These are phyloP conservation scores for Xyliphius kryptos DNA, from an alignment of 2,113 vertebrate species.

Conservation along the genomic window DNA sequence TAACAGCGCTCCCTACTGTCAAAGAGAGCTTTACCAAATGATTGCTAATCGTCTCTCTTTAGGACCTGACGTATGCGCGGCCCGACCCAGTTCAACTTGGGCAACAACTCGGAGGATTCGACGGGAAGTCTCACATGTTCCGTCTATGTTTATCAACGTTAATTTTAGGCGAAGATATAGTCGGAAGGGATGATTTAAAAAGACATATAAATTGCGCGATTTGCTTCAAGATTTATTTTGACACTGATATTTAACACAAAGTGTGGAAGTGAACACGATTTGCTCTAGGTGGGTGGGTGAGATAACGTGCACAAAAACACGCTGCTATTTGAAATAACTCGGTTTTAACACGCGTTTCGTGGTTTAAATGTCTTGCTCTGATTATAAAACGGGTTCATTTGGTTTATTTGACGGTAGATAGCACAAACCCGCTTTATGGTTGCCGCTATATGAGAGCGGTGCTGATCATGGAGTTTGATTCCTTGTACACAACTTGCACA, in stretches of 20 bases:
- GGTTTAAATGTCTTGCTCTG: too few species aligned
- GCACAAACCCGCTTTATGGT: too few species aligned
- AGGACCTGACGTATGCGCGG: conserved; percentile 21
- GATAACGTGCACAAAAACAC: conserved; percentile 26
- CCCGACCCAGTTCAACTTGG: conserved; percentile 33
- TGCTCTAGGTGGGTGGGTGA: conserved; percentile 37
- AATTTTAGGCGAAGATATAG: conserved; percentile 34
- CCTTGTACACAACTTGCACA: too few species aligned
- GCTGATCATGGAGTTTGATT: too few species aligned
- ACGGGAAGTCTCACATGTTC: conserved; percentile 38
- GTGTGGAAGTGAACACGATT: conserved; percentile 30
- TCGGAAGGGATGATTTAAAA: conserved; percentile 49
- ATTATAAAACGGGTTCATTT: too few species aligned
- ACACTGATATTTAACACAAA: conserved; percentile 15
- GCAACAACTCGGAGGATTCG: conserved; percentile 31
- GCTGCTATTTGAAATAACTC: too few species aligned
- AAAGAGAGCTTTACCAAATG: too few species aligned
- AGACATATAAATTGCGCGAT: conserved; percentile 11
- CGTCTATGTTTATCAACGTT: conserved; percentile 40
- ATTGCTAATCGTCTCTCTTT: conserved; percentile 16
- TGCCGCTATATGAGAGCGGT: too few species aligned
- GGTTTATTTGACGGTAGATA: too few species aligned
- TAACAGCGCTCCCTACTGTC: background rate
- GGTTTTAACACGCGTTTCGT: too few species aligned
- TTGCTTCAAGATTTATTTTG: conserved; percentile 5